Base-by-base conservation (phyloP, 2,113 vertebrate species). In the Lanius ludovicianus region DNA sequence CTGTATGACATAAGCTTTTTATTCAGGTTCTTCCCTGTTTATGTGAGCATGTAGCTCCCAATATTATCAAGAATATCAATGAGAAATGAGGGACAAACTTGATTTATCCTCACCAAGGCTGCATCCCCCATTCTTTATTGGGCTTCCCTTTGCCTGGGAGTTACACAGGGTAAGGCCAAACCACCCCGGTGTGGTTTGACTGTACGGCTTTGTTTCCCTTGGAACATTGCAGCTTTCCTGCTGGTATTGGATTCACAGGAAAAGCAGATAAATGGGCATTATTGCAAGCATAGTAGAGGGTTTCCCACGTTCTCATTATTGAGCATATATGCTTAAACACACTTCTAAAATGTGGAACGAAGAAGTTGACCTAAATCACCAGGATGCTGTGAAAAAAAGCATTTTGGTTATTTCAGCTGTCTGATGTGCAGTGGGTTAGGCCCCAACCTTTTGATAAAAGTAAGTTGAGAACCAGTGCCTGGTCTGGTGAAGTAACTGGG, bases 21-120 rank as follows among this genome's bases (percentile, higher is more conserved):
- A 33, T 67, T 79, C 15, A 42, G 22, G 11, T 84, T 76, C 30
- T 87, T 70, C 35, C 55, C 11, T 70, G 13, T 53, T 28, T 27
- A 14, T 7, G 2, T 55, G 50, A 89, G 53, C 2, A 2, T 23
- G 5, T 37, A 28, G 44, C 35, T 67, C 56, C 28, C 15, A 20
- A 0, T 74, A 11, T 41, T 28, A 42, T 35, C 35, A 76, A 2
- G 19, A 33, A 11, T 24, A 39, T 37, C 22, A 46, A 0, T 63
- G 44, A 71, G 62, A 76, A 30, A 57, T 37, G 25, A 78, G 35
- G 53, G 27, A 49, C 44, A 67, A 30, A 55, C 17, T 25, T 33
- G 17, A 47, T 63, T 81, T 57, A 20, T 67, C 27, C 21, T 11
- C 31, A 9, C 15, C n/a, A 33, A 60, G 28, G 52, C 60, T 82